A percentile compares a stretch with the other conserved stretches of the same genome.
Evolutionary conservation across 1,140 invertebrate genomes (phyloP).

Genomic region (Platyura marginata): DNA sequence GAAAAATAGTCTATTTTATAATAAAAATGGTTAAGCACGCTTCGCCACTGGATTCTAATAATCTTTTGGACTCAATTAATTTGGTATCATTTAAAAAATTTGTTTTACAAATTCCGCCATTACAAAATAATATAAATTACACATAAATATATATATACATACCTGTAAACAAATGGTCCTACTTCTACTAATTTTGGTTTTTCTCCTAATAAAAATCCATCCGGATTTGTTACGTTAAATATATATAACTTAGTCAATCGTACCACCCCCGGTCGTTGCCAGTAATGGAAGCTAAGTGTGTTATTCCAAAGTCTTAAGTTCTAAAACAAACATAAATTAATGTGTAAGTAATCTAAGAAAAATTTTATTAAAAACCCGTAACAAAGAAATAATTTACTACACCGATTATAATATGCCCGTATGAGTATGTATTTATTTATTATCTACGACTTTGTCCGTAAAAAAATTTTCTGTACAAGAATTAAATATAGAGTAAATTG

Average conservation of each 20-base stretch:
- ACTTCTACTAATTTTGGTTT: constrained; percentile 66
- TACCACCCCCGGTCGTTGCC: constrained; percentile 77
- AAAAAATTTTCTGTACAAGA: too few relatives aligned
- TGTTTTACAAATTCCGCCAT: too few relatives aligned
- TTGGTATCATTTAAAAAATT: too few relatives aligned
- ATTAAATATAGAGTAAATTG: too few relatives aligned
- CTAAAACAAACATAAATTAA: constrained; percentile 31
- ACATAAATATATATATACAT: constrained; percentile 19
- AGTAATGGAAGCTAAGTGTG: constrained; percentile 72
- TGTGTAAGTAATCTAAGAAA: background rate
- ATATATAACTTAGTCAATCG: constrained; percentile 79
- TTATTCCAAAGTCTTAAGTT: constrained; percentile 69
- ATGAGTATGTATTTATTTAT: too few relatives aligned
- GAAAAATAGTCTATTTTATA: too few relatives aligned
- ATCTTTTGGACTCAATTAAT: too few relatives aligned
- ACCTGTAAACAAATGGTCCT: constrained; percentile 74
- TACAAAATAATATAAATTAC: background rate
- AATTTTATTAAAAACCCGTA: background rate
- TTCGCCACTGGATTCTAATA: background rate
- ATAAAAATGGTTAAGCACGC: too few relatives aligned
- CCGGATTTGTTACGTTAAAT: constrained; percentile 72
- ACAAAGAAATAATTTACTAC: too few relatives aligned
- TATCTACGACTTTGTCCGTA: too few relatives aligned
- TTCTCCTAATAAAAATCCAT: constrained; percentile 60
- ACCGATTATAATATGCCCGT: too few relatives aligned